Evolutionary conservation across 2,888 invertebrate genomes (phyloP).

Genomic region (Deilephila elpenor): DNA sequence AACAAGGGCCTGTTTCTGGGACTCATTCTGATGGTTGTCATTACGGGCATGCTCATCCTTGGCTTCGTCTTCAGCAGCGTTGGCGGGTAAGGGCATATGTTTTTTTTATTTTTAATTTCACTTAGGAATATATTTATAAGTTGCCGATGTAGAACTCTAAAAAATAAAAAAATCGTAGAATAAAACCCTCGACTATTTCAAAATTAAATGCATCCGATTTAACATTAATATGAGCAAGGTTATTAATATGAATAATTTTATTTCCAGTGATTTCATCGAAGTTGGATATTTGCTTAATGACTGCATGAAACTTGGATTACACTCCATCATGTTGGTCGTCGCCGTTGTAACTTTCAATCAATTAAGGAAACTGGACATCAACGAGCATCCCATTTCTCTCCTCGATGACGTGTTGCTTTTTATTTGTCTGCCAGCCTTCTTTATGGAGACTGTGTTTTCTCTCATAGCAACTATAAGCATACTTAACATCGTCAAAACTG

Average conservation of each 20-base stretch:
- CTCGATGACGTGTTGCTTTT: slow-evolving; percentile 89
- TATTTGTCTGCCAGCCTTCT: slow-evolving; percentile 89
- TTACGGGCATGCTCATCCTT: slow-evolving; percentile 76
- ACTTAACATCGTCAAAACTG: slow-evolving; percentile 76
- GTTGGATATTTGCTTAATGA: slow-evolving; percentile 80
- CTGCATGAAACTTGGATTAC: slow-evolving; percentile 81
- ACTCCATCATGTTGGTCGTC: slow-evolving; percentile 84
- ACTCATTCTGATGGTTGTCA: slow-evolving; percentile 83
- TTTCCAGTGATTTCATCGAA: slow-evolving; percentile 76
- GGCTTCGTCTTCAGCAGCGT: slow-evolving; percentile 81
- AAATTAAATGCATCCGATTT: too few species aligned
- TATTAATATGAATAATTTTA: background rate
- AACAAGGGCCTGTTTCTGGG: slow-evolving; percentile 90
- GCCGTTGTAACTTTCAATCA: slow-evolving; percentile 86
- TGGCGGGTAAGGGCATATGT: slow-evolving; percentile 66
- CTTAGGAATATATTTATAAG: background rate
- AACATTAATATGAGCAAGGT: too few species aligned
- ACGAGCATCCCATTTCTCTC: slow-evolving; percentile 86
- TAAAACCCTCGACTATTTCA: too few species aligned
- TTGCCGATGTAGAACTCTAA: too few species aligned
- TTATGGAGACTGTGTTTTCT: slow-evolving; percentile 88
- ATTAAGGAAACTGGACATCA: slow-evolving; percentile 87
- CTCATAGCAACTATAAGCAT: slow-evolving; percentile 86
- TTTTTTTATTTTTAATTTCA: background rate
- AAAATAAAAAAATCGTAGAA: too few species aligned